Base-by-base conservation (phyloP, 2,888 invertebrate genomes). In the Camptogramma bilineatum region DNA sequence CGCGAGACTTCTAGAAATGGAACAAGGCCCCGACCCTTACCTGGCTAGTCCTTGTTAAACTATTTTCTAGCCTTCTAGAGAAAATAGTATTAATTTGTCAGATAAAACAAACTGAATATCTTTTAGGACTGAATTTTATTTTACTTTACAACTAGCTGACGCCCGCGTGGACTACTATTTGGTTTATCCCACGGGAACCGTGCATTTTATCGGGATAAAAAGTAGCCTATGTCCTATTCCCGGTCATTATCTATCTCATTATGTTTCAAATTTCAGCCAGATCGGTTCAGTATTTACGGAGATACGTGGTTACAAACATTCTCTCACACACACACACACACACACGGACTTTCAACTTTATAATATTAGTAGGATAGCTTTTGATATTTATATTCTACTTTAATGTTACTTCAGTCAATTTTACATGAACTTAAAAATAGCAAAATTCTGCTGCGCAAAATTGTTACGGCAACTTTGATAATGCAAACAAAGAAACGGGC, bases 1-100 rank as follows among this genome's bases (percentile, higher is more conserved):
- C 57, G 21, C 48, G 48, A 54, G 68, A 66, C 62, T 66, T 54
- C 56, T 52, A 64, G 68, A 73, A 62, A 73, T 71, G 64, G 73
- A 47, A 24, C 75, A 72, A 75, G 81, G 81, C 67, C 71, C 56
- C 52, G 71, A 74, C 75, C 74, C 70, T 64, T 69, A 72, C 72
- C 70, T 69, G 68, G n/a, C 47, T 44, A 52, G 71, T 75, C 75
- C 74, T 77, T 75, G 72, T 58, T 65, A 68, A 63, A 53, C 58
- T 24, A 42, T 34, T 10, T 31, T 42, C 17, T 13, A 39, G 13
- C 13, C 28, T 8, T 60, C 19, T 47, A 19, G 17, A 50, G n/a
- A 28, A 39, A 13, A 10, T 28, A 9, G 1, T 53, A 50, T 60
- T 52, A 56, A 53, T 53, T 56, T 24, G 8, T 52, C 44, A 44